Evolutionary conservation across 1,140 invertebrate genomes (phyloP).

Genomic region (Druon quercuslanigerum): DNA sequence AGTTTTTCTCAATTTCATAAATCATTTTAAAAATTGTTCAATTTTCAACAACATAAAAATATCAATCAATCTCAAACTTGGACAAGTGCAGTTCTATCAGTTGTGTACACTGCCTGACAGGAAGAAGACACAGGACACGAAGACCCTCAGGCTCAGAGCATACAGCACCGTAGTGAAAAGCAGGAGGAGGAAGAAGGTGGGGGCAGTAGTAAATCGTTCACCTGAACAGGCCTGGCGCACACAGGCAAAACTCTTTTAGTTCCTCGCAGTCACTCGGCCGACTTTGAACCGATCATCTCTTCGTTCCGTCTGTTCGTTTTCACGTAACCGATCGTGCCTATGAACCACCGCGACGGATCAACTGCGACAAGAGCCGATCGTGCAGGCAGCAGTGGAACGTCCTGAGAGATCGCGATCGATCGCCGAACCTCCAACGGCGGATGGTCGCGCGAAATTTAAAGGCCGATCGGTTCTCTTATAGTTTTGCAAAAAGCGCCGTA

Average conservation of each 20-base stretch:
- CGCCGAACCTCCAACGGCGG: conserved; percentile 26
- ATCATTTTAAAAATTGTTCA: no score
- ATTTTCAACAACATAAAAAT: no score
- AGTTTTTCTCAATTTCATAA: no score
- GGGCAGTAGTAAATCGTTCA: conserved; percentile 73
- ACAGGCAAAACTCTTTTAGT: conserved; percentile 57
- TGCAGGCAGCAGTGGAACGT: conserved; percentile 21
- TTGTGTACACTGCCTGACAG: no score
- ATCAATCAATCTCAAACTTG: not conserved
- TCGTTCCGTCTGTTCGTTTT: conserved; percentile 34
- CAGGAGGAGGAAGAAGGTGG: conserved; percentile 53
- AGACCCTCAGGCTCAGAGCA: conserved; percentile 19
- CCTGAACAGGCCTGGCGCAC: conserved; percentile 57
- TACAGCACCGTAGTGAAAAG: conserved; percentile 37
- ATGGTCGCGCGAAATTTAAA: conserved; percentile 27
- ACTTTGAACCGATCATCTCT: conserved; percentile 60
- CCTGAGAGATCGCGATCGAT: not conserved
- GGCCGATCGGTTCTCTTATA: not conserved
- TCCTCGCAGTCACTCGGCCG: conserved; percentile 65
- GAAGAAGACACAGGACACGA: not conserved
- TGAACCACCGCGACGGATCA: conserved; percentile 25
- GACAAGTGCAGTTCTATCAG: no score
- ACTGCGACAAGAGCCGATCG: conserved; percentile 34
- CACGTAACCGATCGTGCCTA: conserved; percentile 41
- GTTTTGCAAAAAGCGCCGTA: not conserved